A percentile compares a stretch with the other conserved stretches of the same genome.
Conservation (phyloP, 2,888 invertebrate species). For the Mactromeris polynyma region DNA sequence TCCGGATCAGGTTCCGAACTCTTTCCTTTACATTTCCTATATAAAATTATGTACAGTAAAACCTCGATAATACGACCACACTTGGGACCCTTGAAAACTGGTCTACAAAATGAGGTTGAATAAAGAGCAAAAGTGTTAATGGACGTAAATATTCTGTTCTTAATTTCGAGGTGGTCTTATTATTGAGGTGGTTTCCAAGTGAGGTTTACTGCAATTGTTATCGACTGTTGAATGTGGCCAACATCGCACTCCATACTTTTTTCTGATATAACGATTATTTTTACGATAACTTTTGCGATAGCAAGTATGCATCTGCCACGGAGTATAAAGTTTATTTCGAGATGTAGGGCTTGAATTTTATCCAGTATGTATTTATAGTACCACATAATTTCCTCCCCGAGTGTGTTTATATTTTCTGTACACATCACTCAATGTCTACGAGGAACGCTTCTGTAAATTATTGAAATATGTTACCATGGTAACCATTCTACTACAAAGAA, state of each 20-base stretch:
- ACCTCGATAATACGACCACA: too few relatives aligned
- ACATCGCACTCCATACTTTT: neutral
- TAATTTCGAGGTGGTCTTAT: too few relatives aligned
- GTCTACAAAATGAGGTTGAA: too few relatives aligned
- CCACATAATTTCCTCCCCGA: neutral
- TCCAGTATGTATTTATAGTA: neutral
- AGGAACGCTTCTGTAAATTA: neutral
- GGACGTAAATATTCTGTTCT: too few relatives aligned
- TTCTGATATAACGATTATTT: neutral
- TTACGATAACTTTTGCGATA: neutral
- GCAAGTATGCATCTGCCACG: neutral
- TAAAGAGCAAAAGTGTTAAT: too few relatives aligned
- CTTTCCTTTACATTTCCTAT: too few relatives aligned
- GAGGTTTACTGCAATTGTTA: too few relatives aligned
- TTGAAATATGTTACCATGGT: conserved; percentile 35
- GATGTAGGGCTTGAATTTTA: neutral
- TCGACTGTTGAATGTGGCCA: neutral
- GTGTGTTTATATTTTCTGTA: neutral
- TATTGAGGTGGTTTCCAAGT: too few relatives aligned
- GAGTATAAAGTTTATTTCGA: neutral
- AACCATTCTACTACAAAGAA: conserved; percentile 10
- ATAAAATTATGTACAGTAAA: too few relatives aligned
- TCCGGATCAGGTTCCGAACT: too few relatives aligned
- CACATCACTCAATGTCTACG: neutral
- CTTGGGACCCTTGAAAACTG: too few relatives aligned